These are phyloP conservation scores for Acromyrmex heyeri DNA, from an alignment of 1,140 invertebrate species.

Conservation along the genomic window DNA sequence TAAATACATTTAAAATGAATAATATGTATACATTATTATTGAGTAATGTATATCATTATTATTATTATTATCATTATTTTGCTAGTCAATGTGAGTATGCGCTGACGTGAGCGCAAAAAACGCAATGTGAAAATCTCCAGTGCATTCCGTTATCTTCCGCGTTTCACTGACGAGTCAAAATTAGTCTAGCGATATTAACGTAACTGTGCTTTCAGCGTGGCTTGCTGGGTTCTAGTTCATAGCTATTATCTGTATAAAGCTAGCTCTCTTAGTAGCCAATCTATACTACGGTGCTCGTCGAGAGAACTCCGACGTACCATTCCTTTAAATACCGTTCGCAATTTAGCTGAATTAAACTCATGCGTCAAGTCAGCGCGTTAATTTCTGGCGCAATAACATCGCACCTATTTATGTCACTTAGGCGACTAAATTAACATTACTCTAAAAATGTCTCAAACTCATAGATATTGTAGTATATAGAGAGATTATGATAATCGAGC, in stretches of 20 bases:
- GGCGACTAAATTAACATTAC: slow-evolving; percentile 16
- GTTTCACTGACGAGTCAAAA: slow-evolving; percentile 57
- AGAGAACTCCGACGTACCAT: slow-evolving; percentile 14
- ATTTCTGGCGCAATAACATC: background rate
- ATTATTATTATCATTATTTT: background rate
- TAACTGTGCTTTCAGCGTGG: slow-evolving; percentile 59
- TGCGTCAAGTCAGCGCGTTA: background rate
- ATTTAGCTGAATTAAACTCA: slow-evolving; percentile 23
- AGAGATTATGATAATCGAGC: background rate
- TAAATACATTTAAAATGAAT: background rate
- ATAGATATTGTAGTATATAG: no score
- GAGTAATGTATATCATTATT: background rate
- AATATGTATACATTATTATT: background rate
- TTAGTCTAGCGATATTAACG: slow-evolving; percentile 61
- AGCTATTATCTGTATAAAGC: slow-evolving; percentile 50
- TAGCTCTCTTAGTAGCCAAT: slow-evolving; percentile 32
- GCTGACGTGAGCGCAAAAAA: slow-evolving; percentile 8
- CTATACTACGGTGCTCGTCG: background rate
- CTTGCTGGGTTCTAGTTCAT: slow-evolving; percentile 50
- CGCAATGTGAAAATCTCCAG: slow-evolving; percentile 35
- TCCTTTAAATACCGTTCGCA: slow-evolving; percentile 17
- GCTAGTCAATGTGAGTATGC: background rate
- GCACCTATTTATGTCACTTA: background rate
- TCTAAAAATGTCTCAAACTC: background rate
- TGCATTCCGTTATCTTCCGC: slow-evolving; percentile 50